phyloP scores from a whole-genome alignment of 1,140 invertebrate species.

The Caerostris darwini region DNA sequence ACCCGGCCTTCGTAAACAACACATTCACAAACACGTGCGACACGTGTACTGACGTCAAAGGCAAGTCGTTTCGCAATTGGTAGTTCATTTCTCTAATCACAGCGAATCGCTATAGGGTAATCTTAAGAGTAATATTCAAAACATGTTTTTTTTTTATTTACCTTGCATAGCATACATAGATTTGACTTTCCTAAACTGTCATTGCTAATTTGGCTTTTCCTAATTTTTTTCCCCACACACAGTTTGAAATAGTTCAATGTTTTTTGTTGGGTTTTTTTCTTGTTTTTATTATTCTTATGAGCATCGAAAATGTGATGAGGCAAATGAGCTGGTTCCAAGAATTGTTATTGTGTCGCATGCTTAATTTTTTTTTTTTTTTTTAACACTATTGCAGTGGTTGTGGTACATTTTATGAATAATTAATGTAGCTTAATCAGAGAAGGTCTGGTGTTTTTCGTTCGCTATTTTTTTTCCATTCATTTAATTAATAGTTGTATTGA shows the following conservation, averaged over 20 bases:
- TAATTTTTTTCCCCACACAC: not conserved
- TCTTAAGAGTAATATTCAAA: conserved; percentile 19
- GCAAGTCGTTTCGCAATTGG: not conserved
- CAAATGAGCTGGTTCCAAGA: not conserved
- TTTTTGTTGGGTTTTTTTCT: not conserved
- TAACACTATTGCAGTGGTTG: not conserved
- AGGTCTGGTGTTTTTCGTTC: not conserved
- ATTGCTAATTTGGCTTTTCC: conserved; percentile 1
- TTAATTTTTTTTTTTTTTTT: not conserved
- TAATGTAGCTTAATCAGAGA: not conserved
- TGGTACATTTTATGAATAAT: not conserved
- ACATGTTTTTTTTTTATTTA: conserved; percentile 37
- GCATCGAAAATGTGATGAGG: not conserved
- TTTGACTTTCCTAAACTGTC: conserved; percentile 13
- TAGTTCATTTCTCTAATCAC: conserved; percentile 4
- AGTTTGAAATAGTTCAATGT: not conserved
- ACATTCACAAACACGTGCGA: conserved; percentile 62
- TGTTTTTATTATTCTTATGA: not conserved
- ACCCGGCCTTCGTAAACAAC: conserved; percentile 70
- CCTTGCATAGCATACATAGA: not conserved
- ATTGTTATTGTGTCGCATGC: not conserved
- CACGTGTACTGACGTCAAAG: conserved; percentile 58
- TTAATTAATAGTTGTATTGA: too few relatives aligned
- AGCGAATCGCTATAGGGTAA: not conserved
- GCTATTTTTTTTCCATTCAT: not conserved